Base-by-base conservation (phyloP, 2,888 invertebrate species). In the Xanthia togata region DNA sequence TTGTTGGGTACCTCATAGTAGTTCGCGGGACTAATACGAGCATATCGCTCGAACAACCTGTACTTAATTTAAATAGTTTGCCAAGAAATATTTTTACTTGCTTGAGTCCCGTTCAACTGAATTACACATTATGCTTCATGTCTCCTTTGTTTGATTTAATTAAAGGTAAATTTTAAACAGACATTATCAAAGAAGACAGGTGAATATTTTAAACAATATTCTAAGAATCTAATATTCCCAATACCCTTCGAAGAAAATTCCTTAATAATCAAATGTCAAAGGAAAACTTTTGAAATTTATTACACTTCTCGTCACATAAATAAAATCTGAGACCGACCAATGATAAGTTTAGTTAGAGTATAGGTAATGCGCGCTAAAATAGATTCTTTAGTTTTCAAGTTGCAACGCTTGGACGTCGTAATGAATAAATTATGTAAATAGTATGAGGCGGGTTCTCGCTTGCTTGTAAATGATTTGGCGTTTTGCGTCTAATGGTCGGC, bases 381-480 rank as follows among this genome's bases (percentile, higher is more conserved):
- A 70, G 62, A 59, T 20, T 63, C 11, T 41, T 71, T 47, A 78
- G 44, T 82, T 85, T 88, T 59, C 72, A 81, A 93, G 93, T 80
- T 92, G 85, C 92, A 93, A 90, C 87, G 77, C 82, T 91, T 87
- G 85, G 86, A 64, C 70, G 80, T 84, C 88, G 88, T 86, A 82
- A 84, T 92, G 96, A 94, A 96, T 96, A 96, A 96, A 96, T 96
- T 96, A 96, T 96, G 96, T 95, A 96, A 96, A 96, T 96, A 94
- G 87, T 92, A 90, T 91, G 90, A 94, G 94, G 94, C 92, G 93
- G 94, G 94, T 93, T 94, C 94, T 95, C 94, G 95, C 95, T 96
- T 95, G 95, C 94, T 95, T 94, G 95, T 95, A 96, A 96, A 96
- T 95, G 95, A 94, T 95, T 95, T 95, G 94, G 92, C 94, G 95